Percentiles rank a stretch among this genome's conserved stretches.
These are phyloP conservation scores for Muscina levida DNA, from an alignment of 2,888 invertebrate species.

Conservation along the genomic window DNA sequence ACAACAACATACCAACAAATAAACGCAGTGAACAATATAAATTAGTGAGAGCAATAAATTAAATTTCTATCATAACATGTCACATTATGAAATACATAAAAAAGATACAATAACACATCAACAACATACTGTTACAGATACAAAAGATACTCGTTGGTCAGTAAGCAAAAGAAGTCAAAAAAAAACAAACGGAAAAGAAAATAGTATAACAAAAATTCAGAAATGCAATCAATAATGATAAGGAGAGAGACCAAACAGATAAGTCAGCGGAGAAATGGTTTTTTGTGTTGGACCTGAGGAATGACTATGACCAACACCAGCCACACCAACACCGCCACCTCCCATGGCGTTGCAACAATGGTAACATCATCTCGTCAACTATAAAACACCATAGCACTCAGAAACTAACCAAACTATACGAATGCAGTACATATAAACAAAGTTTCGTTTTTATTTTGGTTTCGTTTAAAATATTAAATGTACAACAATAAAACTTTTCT, in stretches of 20 bases:
- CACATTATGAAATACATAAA: slow-evolving; percentile 55
- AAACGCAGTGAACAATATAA: slow-evolving; percentile 17
- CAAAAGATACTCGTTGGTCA: slow-evolving; percentile 35
- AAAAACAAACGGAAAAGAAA: slow-evolving; percentile 16
- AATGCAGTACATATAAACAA: too few relatives aligned
- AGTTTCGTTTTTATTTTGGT: too few relatives aligned
- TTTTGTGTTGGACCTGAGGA: background rate
- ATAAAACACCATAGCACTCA: background rate
- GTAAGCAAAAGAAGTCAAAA: too few relatives aligned
- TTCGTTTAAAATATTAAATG: slow-evolving; percentile 60
- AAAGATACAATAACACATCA: slow-evolving; percentile 18
- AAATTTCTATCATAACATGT: slow-evolving; percentile 63
- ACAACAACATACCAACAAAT: background rate
- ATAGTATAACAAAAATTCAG: slow-evolving; percentile 47
- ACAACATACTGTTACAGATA: slow-evolving; percentile 42
- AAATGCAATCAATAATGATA: slow-evolving; percentile 62
- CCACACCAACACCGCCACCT: background rate
- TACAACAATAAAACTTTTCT: slow-evolving; percentile 63
- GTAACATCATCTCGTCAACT: too few relatives aligned
- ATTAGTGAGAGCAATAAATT: slow-evolving; percentile 58
- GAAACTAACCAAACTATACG: slow-evolving; percentile 31
- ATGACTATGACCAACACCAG: slow-evolving; percentile 10
- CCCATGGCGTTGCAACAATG: background rate
- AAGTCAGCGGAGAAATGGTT: slow-evolving; percentile 29
- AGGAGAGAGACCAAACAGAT: slow-evolving; percentile 43